phyloP scores from a whole-genome alignment of 2,888 invertebrate species.

The Rhaphigaster nebulosa region DNA sequence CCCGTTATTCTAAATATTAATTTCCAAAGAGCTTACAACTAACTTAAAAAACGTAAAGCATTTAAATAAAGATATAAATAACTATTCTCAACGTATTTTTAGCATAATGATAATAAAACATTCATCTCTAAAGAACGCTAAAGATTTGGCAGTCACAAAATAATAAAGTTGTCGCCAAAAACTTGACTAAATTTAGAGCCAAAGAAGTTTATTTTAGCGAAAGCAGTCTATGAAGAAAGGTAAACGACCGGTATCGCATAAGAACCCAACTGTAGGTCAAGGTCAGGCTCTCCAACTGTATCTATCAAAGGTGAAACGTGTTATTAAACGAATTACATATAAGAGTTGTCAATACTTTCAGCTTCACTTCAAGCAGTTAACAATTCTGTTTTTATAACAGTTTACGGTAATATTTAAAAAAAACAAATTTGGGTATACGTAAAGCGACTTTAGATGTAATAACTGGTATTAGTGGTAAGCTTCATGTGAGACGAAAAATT shows the following conservation, averaged over 20 bases:
- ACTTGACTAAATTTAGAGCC: not conserved
- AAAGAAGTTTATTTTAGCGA: not conserved
- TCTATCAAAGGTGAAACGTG: not conserved
- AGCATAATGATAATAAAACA: not conserved
- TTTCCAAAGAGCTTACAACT: not conserved
- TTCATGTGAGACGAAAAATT: too few relatives aligned
- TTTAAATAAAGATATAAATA: not conserved
- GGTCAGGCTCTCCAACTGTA: not conserved
- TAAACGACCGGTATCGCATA: constrained; percentile 36
- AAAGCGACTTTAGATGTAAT: not conserved
- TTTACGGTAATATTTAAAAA: not conserved
- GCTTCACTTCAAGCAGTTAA: not conserved
- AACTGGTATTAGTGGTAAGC: too few relatives aligned
- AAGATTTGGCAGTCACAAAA: not conserved
- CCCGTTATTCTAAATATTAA: not conserved
- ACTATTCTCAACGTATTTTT: not conserved
- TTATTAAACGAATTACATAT: not conserved
- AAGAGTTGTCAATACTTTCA: not conserved
- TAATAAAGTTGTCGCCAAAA: not conserved
- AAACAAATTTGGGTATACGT: not conserved
- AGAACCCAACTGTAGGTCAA: constrained; percentile 31
- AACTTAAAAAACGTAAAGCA: not conserved
- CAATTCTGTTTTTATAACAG: not conserved
- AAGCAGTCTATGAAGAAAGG: not conserved
- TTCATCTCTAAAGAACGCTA: not conserved